Evolutionary conservation across 30 jellyfish, hydroid and myxozoan species (phyloP), one percentile per base, ranked within the genome.

Genomic region (Mastigias papua): DNA sequence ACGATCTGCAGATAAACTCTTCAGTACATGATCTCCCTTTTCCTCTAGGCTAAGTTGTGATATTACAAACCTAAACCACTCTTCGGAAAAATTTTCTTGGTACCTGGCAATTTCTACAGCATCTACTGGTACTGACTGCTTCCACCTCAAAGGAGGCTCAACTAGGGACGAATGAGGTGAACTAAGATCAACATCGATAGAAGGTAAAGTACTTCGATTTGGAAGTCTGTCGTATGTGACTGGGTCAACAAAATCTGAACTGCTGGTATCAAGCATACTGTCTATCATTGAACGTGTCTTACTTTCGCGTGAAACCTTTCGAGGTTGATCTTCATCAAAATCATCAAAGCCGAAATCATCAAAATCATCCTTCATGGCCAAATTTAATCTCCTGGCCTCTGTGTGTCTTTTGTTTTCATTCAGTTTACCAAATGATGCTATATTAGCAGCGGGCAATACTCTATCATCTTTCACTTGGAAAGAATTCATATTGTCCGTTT

Each of bases 271-370:
- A 10, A 54, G 61, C n/a, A 63, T 54, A 42, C 62, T 84, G 62
- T 70, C 87, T 8, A 28, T 32, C 21, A 20, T 62, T 16, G 34
- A 17, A 33, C 27, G 65, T 34, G 69, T 25, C 63, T 82, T 82
- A 25, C 6, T 26, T n/a, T 27, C 54, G 25, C 42, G 29, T 21
- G 94, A 85, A 15, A 20, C 78, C 23, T 62, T 65, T 3, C 86
- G 86, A 13, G 90, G 86, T 26, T 65, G 54, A 49, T 51, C 71
- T 28, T 64, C 73, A 58, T 82, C 95, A 34, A 19, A 26, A 50
- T 90, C 97, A 32, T 78, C 98, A 78, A 92, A 92, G 15, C 98
- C 97, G 31, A 92, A 92, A 48, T 82, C 94, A 57, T 89, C 98
- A 60, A 92, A 92, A 48, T 92, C 98, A 31, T 92, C 98, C 49